Base-by-base conservation (phyloP, 2,113 vertebrate species). In the Chamaetylas fuelleborni region DNA sequence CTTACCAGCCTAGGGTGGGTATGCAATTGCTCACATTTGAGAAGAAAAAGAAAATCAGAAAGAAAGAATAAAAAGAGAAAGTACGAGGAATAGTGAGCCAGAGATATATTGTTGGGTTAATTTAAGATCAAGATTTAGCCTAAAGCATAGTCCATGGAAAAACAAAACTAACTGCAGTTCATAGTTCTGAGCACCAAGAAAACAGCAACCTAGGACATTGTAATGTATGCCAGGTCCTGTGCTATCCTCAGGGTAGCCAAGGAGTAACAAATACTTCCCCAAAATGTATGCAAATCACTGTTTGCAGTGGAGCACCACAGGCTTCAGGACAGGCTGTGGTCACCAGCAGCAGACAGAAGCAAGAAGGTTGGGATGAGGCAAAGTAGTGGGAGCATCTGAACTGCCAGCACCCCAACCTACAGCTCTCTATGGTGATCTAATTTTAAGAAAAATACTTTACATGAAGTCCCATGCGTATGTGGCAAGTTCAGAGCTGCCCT, bases 181-280 rank as follows among this genome's bases (percentile, higher is more conserved):
- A 6, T 53, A 56, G 45, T 12, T 74, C 47, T 34, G 16, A 78
- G 9, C 34, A 54, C 12, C 57, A 81, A 33, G 12, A 23, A 74
- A 88, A 65, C 0, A 4, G 13, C 14, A 72, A 70, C 5, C 16
- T 42, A 34, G 9, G 64, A 50, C 3, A 23, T 15, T 61, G 5
- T 28, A 65, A 57, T 7, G 3, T 31, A 28, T n/a, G n/a, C 4
- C 34, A 76, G 8, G 14, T 65, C 1, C 5, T 7, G 8, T 81
- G 25, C 16, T 57, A 4, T 22, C 66, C 24, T 54, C 26, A 66
- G 28, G 5, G 24, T 15, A 77, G 20, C 11, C n/a, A 43, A 40
- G 29, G 5, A 5, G 6, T 42, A n/a, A n/a, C 0, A 2, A 24
- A 31, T 20, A 6, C 10, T 5, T 2, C 15, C 19, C 12, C 5